Conservation (phyloP, 2,888 invertebrate genomes). For the Mystacides longicornis region DNA sequence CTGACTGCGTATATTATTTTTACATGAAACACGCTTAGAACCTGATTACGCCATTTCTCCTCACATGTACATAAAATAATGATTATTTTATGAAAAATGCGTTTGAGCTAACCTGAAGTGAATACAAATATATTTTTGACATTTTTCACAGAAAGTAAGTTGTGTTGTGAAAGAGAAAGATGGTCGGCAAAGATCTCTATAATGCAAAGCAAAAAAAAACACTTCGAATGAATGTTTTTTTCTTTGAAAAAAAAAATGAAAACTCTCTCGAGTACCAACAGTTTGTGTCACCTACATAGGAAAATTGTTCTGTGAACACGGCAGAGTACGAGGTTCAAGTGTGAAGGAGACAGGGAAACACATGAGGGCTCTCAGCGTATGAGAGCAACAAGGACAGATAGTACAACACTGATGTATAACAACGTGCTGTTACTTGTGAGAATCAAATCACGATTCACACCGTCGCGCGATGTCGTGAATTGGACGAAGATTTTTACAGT, state of each 20-base stretch:
- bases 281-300: constrained; percentile 9
- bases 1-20: no score
- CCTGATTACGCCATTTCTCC: no score
- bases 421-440: constrained; percentile 36
- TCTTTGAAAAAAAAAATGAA: not conserved
- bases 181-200: no score
- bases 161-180: no score
- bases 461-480: constrained; percentile 34
- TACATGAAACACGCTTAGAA: no score
- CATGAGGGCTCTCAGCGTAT: not conserved
- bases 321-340: constrained; percentile 16
- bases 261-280: not conserved
- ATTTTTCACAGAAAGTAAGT: no score
- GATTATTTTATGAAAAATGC: no score
- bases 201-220: no score
- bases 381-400: constrained; percentile 12
- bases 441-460: constrained; percentile 48
- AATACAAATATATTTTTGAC: no score
- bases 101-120: no score
- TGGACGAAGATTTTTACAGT: constrained; percentile 27
- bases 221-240: not conserved
- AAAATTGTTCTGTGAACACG: not conserved
- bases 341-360: constrained; percentile 9
- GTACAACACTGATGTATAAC: constrained; percentile 16
- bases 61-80: no score